Evolutionary conservation across 2,113 vertebrate genomes (phyloP).

Genomic region (Boulengeromyrus knoepffleri): DNA sequence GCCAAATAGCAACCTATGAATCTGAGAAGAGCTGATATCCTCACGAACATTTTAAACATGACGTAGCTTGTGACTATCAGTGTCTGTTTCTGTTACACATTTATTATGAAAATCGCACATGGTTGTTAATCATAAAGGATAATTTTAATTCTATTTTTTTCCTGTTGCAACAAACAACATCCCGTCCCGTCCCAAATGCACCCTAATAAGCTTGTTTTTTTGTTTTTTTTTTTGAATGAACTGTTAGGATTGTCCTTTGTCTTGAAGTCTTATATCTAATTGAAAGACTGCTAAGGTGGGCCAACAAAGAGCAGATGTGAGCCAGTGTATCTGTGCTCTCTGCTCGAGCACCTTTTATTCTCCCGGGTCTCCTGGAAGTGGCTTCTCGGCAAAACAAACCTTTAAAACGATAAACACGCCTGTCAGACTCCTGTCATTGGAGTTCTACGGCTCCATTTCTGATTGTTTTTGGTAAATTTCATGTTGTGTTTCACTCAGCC

Average conservation of each 20-base stretch:
- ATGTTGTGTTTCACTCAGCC: neutral
- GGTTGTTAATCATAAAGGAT: neutral
- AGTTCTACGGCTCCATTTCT: neutral
- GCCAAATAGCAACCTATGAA: neutral
- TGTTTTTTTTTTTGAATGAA: neutral
- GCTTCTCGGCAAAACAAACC: neutral
- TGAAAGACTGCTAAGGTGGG: neutral
- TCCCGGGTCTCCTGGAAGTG: neutral
- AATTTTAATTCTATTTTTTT: neutral
- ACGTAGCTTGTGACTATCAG: neutral
- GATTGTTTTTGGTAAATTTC: neutral
- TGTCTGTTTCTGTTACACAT: neutral
- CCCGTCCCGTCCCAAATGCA: neutral
- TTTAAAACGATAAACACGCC: neutral
- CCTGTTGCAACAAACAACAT: neutral
- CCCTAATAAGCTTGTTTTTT: neutral
- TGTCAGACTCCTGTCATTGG: neutral
- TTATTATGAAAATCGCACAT: neutral
- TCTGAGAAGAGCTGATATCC: neutral
- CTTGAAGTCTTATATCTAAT: neutral
- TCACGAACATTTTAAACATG: neutral
- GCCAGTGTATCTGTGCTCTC: neutral
- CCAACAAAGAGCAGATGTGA: neutral
- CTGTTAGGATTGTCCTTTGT: neutral
- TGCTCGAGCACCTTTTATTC: neutral